Base-by-base conservation (phyloP, 2,888 invertebrate species). In the Apeira syringaria region DNA sequence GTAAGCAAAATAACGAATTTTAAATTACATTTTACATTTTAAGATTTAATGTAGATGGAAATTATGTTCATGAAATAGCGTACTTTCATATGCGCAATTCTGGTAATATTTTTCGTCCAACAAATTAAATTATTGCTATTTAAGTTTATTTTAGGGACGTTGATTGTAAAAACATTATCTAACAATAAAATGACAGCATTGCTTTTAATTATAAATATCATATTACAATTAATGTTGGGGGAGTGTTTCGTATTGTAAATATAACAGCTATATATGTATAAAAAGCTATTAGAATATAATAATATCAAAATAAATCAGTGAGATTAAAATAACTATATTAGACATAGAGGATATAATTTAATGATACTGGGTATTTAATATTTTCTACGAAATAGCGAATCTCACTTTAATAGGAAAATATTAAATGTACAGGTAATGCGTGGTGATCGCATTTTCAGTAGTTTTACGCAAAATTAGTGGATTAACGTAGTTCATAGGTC, bases 271-370 rank as follows among this genome's bases (percentile, higher is more conserved):
- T 75, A 81, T 75, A 81, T 73, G 70, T 74, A 80, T 72, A 80
- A 74, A 69, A 79, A 73, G 80, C 80, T 85, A 84, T 69, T 80
- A 67, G 54, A 54, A 69, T 60, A 60, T 80, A 83, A 80, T 80
- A 82, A 83, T 74, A 70, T 78, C 84, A 85, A 83, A 84, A 66
- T 48, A 60, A 81, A 78, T 78, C 80, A 87, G 88, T 89, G 88
- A 89, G 88, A 89, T 87, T 89, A 89, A 81, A 79, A 67, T 83
- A 81, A 67, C 59, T 60, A 77, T 74, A 54, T 66, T 79, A 82
- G 76, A 47, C 57, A 70, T 81, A 82, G 80, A 35, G 27, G 26
- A 35, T 37, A 39, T 35, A 33, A 11, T 20, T 26, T 69, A 59
- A 63, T 58, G 61, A 59, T 47, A 27, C 68, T 80, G 80, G 61